A percentile compares a stretch with the other conserved stretches of the same genome.
Conservation (phyloP, 2,113 vertebrate genomes). For the Sialia sialis region DNA sequence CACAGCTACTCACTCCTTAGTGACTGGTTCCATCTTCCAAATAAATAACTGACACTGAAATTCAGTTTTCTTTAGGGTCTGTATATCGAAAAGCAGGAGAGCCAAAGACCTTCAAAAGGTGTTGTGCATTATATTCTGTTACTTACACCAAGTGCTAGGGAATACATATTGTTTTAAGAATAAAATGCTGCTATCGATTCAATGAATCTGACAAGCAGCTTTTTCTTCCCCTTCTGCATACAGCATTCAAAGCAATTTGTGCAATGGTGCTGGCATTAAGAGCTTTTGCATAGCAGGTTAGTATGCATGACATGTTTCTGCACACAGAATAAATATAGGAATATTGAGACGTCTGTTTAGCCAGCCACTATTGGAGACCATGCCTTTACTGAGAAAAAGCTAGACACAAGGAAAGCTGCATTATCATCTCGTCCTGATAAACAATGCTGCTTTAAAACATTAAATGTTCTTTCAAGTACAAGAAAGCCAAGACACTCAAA, state of each 20-base stretch:
- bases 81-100: neutral
- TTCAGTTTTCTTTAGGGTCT: neutral
- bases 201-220: neutral
- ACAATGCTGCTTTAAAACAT: conserved; percentile 22
- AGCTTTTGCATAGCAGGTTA: conserved; percentile 43
- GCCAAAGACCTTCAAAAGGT: conserved; percentile 24
- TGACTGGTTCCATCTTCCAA: conserved; percentile 6
- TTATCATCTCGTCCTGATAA: conserved; percentile 43
- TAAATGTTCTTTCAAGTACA: neutral
- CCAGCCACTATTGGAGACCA: conserved; percentile 44
- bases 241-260: conserved; percentile 49
- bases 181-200: neutral
- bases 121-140: neutral
- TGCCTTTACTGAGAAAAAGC: conserved; percentile 20
- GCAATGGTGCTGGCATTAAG: neutral
- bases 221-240: neutral
- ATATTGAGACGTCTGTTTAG: neutral
- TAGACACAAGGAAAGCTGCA: conserved; percentile 2
- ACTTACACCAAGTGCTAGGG: conserved; percentile 1
- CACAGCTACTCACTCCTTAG: conserved; percentile 20
- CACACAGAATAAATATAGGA: conserved; percentile 9
- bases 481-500: conserved; percentile 37
- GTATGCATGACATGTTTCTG: conserved; percentile 36
- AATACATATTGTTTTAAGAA: neutral
- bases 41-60: conserved; percentile 12